Base-by-base conservation (phyloP, 1,140 invertebrate genomes). In the Zaprionus kolodkinae region DNA sequence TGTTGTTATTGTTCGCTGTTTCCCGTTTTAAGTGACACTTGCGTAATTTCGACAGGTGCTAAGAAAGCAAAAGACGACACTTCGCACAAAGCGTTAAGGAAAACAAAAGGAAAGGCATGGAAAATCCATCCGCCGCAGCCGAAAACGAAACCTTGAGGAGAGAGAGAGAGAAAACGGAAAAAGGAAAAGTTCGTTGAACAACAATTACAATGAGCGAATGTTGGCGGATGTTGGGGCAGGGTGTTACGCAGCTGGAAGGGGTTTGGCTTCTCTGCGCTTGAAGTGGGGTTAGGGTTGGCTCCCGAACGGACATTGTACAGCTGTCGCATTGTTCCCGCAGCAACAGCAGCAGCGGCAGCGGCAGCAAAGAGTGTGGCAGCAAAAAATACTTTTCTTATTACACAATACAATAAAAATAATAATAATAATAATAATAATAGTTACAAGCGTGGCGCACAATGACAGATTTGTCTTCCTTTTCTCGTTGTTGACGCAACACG, bases 31-130 rank as follows among this genome's bases (percentile, higher is more conserved):
- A 85, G 78, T 81, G 82, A 81, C 82, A 81, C 82, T 86, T 85
- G 76, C 82, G 76, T 78, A 86, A 81, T 85, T 85, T 85, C 65
- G 82, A 84, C 82, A 85, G 82, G 82, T 86, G 82, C 72, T 71
- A 56, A 68, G 76, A 69, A 69, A 78, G 68, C 69, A 81, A 64
- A 63, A 67, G 55, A 72, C 69, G 52, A 72, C 69, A 80, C 61
- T 83, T 68, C 38, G 52, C 33, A 72, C 70, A 85, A 86, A 76
- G 78, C 68, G 57, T 54, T 64, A 62, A 67, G 54, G 54, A 72
- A 74, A 75, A 85, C 81, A 80, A 84, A 73, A 70, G 70, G 43
- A 76, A 75, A 40, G 60, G 59, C 67, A 57, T 57, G 38, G 40
- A 48, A 68, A 60, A 68, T 35, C 38, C 45, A 50, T 59, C 48